phyloP scores from a whole-genome alignment of 2,113 vertebrate species.

The Tupaia chinensis region DNA sequence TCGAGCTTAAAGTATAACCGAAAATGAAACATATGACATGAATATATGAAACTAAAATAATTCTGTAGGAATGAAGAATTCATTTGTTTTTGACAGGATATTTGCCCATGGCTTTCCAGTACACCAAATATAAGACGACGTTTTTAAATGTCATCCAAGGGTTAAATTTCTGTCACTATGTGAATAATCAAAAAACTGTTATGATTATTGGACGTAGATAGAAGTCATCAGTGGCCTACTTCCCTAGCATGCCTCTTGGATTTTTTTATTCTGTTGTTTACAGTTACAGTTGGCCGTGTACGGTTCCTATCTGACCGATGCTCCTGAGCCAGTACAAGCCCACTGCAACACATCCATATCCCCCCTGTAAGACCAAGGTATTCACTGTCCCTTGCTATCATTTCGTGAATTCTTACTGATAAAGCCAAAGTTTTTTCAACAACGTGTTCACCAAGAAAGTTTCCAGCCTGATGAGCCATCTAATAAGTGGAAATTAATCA shows the following conservation, averaged over 20 bases:
- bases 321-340: rapidly evolving
- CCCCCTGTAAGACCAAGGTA: not conserved
- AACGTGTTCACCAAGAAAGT: not conserved
- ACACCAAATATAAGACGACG: not conserved
- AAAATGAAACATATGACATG: constrained; percentile 2
- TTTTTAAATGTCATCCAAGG: not conserved
- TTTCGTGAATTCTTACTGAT: not conserved
- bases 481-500: constrained; percentile 22
- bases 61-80: not conserved
- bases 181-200: constrained; percentile 49
- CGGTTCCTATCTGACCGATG: not conserved
- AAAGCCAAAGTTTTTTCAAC: not conserved
- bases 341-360: too few species aligned
- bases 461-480: not conserved
- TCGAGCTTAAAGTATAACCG: not conserved
- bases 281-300: rapidly evolving
- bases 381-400: not conserved
- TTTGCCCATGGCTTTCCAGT: constrained; percentile 7
- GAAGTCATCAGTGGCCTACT: not conserved
- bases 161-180: not conserved
- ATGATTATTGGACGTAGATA: not conserved
- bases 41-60: not conserved
- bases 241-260: not conserved
- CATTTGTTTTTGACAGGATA: not conserved
- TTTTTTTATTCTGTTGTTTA: not conserved